Conservation (phyloP, 1,140 invertebrate genomes). For the Laodelphax striatellus region DNA sequence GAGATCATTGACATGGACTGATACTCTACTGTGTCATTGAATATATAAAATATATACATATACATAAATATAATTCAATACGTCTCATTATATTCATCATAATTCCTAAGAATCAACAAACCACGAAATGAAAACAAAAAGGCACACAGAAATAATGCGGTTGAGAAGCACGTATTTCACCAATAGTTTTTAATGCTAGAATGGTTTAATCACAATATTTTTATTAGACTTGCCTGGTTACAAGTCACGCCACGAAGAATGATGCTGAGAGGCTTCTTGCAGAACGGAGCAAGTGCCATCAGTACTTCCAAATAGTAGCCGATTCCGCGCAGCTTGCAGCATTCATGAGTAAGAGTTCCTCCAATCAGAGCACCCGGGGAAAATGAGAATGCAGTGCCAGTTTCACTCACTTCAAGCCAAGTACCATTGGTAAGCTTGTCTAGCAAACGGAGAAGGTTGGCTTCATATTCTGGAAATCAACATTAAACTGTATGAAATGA, state of each 20-base stretch:
- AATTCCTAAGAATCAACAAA: too few relatives aligned
- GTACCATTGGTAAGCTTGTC: conserved; percentile 94
- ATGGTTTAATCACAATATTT: too few relatives aligned
- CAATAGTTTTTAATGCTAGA: too few relatives aligned
- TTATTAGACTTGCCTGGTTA: conserved; percentile 51
- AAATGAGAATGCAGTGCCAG: conserved; percentile 81
- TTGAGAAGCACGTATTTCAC: too few relatives aligned
- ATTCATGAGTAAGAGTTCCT: conserved; percentile 78
- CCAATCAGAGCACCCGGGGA: conserved; percentile 83
- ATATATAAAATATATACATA: too few relatives aligned
- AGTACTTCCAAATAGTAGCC: conserved; percentile 88
- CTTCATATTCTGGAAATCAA: conserved; percentile 67
- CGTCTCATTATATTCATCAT: too few relatives aligned
- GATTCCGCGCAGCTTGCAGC: conserved; percentile 67
- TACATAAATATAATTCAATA: too few relatives aligned
- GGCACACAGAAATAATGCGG: too few relatives aligned
- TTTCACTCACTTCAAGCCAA: conserved; percentile 79
- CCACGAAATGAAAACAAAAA: too few relatives aligned
- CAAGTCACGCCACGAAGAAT: conserved; percentile 84
- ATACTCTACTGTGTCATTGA: too few relatives aligned
- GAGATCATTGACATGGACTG: too few relatives aligned
- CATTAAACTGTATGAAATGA: not conserved
- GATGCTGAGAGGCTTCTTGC: conserved; percentile 75
- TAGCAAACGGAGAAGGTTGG: conserved; percentile 77
- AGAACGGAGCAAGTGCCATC: conserved; percentile 85